Evolutionary conservation across 2,113 vertebrate genomes (phyloP), one percentile per base, ranked within the genome.

Genomic region (Romanogobio albipinnatus): DNA sequence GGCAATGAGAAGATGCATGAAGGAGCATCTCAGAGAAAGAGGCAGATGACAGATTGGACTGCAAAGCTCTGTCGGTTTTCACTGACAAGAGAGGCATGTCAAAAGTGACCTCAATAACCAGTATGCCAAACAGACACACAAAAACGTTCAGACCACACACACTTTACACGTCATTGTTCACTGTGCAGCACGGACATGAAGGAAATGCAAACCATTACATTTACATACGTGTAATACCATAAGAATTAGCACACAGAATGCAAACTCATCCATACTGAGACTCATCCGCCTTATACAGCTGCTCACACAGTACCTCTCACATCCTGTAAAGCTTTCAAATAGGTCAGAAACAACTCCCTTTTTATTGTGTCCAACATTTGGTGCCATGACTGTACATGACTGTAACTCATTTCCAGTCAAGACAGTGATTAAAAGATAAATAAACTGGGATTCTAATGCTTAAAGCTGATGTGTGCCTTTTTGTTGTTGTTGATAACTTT

Each of bases 31-130:
- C 62, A 3, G 47, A 75, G 78, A 85, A n/a, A 59, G 75, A 83
- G 83, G 56, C 73, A 76, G 71, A 62, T 36, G 85, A 90, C 91
- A 92, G 90, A 91, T 62, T 78, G 87, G 81, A 89, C 77, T 81
- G 86, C 85, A 77, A 81, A 89, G 66, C 90, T 81, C 87, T 70
- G 76, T 84, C 76, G 82, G 56, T 84, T 92, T 89, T 90, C 87
- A 73, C 82, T 80, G 79, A 87, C 86, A 89, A 84, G 81, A 88
- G 82, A 84, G 64, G 89, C 84, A 80, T 87, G 87, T 90, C 90
- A 89, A 87, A 88, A 82, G 45, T 81, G 90, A 92, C 91, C 90
- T 88, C 71, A 76, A 90, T 86, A 90, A 49, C 74, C 87, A 86
- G 84, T 84, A 83, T 89, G 79, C 87, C 76, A 73, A 70, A 84